Evolutionary conservation across 2,797 vertebrate species (phyloP), one percentile per base, ranked within the genome.

Genomic region (Hoplostethus mediterraneus): DNA sequence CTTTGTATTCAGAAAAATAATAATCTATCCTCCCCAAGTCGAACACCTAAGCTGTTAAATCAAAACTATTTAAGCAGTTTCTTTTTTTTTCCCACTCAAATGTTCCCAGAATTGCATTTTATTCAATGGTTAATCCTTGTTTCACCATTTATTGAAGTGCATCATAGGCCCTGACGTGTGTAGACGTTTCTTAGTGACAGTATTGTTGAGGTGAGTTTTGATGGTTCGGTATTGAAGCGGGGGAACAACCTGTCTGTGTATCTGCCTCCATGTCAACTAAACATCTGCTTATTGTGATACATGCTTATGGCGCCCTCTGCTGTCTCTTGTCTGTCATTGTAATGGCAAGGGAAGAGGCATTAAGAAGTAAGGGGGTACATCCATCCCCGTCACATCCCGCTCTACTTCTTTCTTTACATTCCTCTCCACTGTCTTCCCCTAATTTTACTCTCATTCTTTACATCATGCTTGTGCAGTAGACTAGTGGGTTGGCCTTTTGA

Each of bases 221-320:
- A 67, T 21, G 16, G 12, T 45, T 59, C 36, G 13, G 53, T 65
- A 83, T 55, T 64, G 4, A 21, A 59, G 16, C 56, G 44, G 17
- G 2, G 67, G 63, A 65, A 71, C 5, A 67, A 68, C 70, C 54
- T 80, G 80, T 85, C 45, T 77, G 64, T 81, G 67, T 68, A 65
- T 88, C 79, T 74, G 81, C 81, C 77, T 88, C 76, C 74, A 69
- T 83, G 84, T 85, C 74, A 57, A 49, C 58, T 16, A 77, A 52
- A 52, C 44, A 6, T 45, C 67, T 63, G 83, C 71, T 75, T 16
- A 51, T 67, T n/a, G 77, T 86, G 56, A 71, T 21, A 63, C 65
- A 28, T 75, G 82, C 79, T 76, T 84, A 48, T 82, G 81, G 79
- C 80, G 83, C 91, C 91, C 80, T 69, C 92, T 91, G 83, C 87